A percentile compares a stretch with the other conserved stretches of the same genome.
Conservation (phyloP, 2,888 invertebrate species). For the Cephalotes varians region DNA sequence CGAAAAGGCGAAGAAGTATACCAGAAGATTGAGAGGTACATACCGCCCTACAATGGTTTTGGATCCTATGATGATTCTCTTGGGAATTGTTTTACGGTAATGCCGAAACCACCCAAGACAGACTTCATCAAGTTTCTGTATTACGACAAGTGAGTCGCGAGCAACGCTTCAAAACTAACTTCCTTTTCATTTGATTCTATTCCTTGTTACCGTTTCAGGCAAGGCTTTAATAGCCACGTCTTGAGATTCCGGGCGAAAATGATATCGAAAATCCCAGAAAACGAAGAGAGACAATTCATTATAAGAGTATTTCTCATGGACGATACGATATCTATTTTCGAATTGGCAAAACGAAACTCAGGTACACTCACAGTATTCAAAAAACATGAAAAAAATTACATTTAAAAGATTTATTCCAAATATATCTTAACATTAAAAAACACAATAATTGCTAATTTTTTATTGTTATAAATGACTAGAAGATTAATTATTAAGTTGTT, state of each 20-base stretch:
- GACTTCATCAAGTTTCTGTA: constrained; percentile 94
- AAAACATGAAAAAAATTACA: not conserved
- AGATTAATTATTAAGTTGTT: not conserved
- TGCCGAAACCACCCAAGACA: constrained; percentile 91
- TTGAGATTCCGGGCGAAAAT: constrained; percentile 93
- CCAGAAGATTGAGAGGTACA: constrained; percentile 69
- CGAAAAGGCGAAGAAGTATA: constrained; percentile 45
- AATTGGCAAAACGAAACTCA: constrained; percentile 91
- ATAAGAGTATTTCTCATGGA: constrained; percentile 93
- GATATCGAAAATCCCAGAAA: constrained; percentile 90
- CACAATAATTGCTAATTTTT: not conserved
- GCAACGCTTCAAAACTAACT: constrained; percentile 2
- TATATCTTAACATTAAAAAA: not conserved
- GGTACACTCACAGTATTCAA: constrained; percentile 85
- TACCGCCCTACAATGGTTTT: constrained; percentile 96
- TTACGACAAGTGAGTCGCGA: constrained; percentile 89
- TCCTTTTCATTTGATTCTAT: constrained; percentile 21
- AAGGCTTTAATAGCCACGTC: constrained; percentile 91
- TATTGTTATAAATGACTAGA: constrained; percentile 14
- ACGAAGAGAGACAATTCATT: constrained; percentile 91
- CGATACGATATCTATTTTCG: constrained; percentile 94
- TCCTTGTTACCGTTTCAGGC: constrained; percentile 82
- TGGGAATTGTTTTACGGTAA: constrained; percentile 93
- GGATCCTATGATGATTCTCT: constrained; percentile 96
- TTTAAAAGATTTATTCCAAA: not conserved